Evolutionary conservation across 2,888 invertebrate genomes (phyloP), one percentile per base, ranked within the genome.

Genomic region (Aleiodes leptofemur): DNA sequence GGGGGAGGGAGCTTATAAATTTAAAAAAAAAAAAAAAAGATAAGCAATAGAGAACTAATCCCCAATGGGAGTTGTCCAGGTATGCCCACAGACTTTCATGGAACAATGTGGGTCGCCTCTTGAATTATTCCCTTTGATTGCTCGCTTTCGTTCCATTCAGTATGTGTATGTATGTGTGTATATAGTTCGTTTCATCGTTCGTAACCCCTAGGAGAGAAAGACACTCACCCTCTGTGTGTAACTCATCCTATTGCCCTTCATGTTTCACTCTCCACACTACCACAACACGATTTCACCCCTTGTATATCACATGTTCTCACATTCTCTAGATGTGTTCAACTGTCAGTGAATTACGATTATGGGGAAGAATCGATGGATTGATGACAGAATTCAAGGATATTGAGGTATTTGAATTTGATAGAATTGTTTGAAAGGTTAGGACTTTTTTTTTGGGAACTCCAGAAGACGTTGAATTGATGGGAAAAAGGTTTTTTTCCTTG

Each of bases 81-180:
- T 75, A 75, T 75, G 50, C 31, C 56, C 50, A 68, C n/a, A 13
- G 38, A 34, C 31, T 29, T 31, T 7, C 43, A 59, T 83, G 84
- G 86, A 88, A 88, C 88, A 88, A 88, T 88, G 85, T 83, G 77
- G 82, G 83, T 78, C 80, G 80, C 84, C 88, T 89, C 83, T 82
- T 89, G 89, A 89, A 89, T 89, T 89, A 89, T 89, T 89, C 89
- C 82, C 89, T 89, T 89, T 89, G 89, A 89, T 89, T 89, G 88
- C 87, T 88, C 84, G 86, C 86, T 88, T 88, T 88, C 86, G 88
- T 87, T 82, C 84, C 83, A 83, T 69, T 82, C 77, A 78, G 72
- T 43, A 73, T 81, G 50, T 68, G 68, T 53, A 8, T 14, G 43
- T 53, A 14, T 23, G 2, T 38, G 4, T 38, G 13, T 53, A 14